These are phyloP conservation scores for Aix galericulata DNA, from an alignment of 2,113 vertebrate species.

Conservation along the genomic window DNA sequence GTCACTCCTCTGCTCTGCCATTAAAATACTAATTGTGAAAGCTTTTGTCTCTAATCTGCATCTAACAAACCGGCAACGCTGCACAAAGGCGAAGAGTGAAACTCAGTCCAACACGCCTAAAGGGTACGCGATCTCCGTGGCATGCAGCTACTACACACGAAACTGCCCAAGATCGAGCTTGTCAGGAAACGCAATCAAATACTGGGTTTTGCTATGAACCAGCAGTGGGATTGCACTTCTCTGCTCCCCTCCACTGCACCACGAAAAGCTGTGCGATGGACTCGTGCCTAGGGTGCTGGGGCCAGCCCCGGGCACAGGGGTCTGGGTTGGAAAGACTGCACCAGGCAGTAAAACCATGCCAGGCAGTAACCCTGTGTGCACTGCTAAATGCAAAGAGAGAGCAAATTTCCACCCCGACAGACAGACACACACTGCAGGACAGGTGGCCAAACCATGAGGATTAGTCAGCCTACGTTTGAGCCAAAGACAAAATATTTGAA, in stretches of 20 bases:
- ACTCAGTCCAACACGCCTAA: not conserved
- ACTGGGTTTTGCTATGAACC: not conserved
- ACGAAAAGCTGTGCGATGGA: not conserved
- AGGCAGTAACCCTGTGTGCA: not conserved
- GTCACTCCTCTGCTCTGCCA: constrained; percentile 21
- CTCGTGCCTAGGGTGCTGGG: not conserved
- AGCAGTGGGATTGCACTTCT: not conserved
- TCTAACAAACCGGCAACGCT: constrained; percentile 1
- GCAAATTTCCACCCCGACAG: not conserved
- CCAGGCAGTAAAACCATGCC: not conserved
- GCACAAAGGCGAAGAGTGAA: constrained; percentile 15
- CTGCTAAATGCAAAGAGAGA: not conserved
- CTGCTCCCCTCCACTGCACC: not conserved
- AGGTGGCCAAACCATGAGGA: not conserved
- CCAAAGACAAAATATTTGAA: not conserved
- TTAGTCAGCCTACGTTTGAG: not conserved
- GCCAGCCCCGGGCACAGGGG: not conserved
- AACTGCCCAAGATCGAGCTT: not conserved
- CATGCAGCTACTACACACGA: rapidly evolving
- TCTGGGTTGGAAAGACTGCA: not conserved
- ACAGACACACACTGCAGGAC: not conserved
- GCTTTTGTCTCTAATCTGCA: constrained; percentile 29
- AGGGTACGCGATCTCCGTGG: not conserved
- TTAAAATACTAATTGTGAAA: constrained; percentile 46
- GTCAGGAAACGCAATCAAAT: not conserved